Evolutionary conservation across 2,797 vertebrate species (phyloP).

Genomic region (Harpagifer antarcticus): DNA sequence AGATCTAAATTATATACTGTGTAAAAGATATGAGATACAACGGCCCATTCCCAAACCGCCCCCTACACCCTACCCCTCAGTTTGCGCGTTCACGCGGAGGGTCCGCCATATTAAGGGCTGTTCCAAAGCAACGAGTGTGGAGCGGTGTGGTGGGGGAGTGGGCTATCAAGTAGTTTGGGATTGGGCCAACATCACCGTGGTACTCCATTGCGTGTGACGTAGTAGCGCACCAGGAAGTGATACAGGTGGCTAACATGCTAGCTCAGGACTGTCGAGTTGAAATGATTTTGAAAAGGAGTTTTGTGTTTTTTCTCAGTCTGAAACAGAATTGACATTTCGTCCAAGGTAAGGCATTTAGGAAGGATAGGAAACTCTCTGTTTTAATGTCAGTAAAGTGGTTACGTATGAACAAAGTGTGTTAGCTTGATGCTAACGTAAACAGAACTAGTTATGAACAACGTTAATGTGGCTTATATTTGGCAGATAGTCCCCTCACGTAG

Average conservation of each 20-base stretch:
- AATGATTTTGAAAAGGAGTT: slow-evolving; percentile 15
- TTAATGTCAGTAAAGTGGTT: background rate
- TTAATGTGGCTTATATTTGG: background rate
- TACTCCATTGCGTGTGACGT: background rate
- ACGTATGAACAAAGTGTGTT: background rate
- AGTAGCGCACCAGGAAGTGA: background rate
- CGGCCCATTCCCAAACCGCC: too few relatives aligned
- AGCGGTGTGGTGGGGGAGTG: too few relatives aligned
- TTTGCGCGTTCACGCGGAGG: too few relatives aligned
- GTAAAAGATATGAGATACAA: too few relatives aligned
- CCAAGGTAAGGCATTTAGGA: slow-evolving; percentile 42
- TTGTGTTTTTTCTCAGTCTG: background rate
- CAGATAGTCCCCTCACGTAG: background rate
- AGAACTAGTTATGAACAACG: background rate
- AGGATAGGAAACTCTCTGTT: fast-evolving
- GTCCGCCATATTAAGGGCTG: too few relatives aligned
- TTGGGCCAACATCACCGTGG: too few relatives aligned
- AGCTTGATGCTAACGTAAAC: slow-evolving; percentile 10
- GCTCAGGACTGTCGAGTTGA: slow-evolving; percentile 21
- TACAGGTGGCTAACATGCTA: slow-evolving; percentile 19
- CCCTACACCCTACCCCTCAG: too few relatives aligned
- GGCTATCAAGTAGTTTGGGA: too few relatives aligned
- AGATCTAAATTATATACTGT: too few relatives aligned
- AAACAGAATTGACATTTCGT: slow-evolving; percentile 21
- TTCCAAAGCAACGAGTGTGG: too few relatives aligned